A percentile compares a stretch with the other conserved stretches of the same genome.
Evolutionary conservation across 2,113 vertebrate genomes (phyloP).

Genomic region (Pitta sordida): DNA sequence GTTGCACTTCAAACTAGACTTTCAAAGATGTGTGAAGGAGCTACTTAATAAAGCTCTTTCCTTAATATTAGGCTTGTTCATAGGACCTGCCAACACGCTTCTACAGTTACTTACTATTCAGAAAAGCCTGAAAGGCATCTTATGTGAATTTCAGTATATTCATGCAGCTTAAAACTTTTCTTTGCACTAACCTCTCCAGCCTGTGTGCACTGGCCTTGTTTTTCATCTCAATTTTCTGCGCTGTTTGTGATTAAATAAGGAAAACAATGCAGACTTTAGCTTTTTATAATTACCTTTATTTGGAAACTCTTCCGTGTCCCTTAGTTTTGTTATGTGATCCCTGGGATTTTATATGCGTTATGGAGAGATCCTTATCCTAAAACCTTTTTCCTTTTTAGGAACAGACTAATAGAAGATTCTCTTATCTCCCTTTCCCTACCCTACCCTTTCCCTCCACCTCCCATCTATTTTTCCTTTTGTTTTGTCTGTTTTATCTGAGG

Average conservation of each 20-base stretch:
- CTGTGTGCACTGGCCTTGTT: neutral
- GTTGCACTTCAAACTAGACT: neutral
- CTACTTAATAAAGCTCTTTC: neutral
- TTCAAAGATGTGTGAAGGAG: neutral
- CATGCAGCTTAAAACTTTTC: neutral
- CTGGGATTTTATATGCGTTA: neutral
- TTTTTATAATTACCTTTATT: neutral
- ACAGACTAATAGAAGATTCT: too few relatives aligned
- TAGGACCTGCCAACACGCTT: neutral
- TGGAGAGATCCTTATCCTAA: too few relatives aligned
- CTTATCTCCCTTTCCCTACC: too few relatives aligned
- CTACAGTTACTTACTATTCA: neutral
- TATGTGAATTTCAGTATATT: neutral
- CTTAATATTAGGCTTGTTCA: neutral
- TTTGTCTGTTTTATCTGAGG: too few relatives aligned
- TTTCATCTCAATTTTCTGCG: neutral
- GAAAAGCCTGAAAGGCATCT: neutral
- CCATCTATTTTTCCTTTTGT: too few relatives aligned
- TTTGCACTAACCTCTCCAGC: neutral
- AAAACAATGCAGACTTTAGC: neutral
- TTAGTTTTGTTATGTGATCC: neutral
- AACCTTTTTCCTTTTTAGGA: too few relatives aligned
- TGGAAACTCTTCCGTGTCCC: neutral
- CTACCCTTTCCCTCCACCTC: too few relatives aligned
- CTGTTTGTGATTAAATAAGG: neutral